Evolutionary conservation across 2,888 invertebrate genomes (phyloP).

Genomic region (Eumacrocentrus americanus): DNA sequence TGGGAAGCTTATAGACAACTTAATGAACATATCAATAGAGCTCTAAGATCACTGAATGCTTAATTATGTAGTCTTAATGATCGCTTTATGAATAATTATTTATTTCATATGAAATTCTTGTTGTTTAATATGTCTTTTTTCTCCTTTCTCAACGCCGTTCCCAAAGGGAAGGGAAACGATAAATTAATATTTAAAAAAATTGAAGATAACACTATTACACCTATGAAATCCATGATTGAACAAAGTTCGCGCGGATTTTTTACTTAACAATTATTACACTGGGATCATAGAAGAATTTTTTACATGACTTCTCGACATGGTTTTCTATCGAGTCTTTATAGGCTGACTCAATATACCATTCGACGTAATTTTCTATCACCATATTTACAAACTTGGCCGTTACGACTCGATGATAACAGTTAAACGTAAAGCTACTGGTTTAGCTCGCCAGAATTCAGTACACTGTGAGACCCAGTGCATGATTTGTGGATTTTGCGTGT

Average conservation of each 20-base stretch:
- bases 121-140: conserved; percentile 1
- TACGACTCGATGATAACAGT: not conserved
- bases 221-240: no score
- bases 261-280: no score
- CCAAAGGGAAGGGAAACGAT: no score
- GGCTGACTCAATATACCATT: not conserved
- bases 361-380: not conserved
- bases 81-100: not conserved
- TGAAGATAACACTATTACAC: not conserved
- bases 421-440: not conserved
- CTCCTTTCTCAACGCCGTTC: not conserved
- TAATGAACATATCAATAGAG: not conserved
- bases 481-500: not conserved
- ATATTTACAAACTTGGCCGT: not conserved
- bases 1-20: conserved; percentile 19
- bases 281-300: not conserved
- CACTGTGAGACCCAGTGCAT: not conserved
- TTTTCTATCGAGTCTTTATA: no score
- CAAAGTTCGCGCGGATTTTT: no score
- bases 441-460: not conserved
- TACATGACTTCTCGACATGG: not conserved
- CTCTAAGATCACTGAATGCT: not conserved
- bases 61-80: conserved; percentile 3
- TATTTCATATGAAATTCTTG: not conserved
- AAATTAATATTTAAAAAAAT: not conserved